Conservation (phyloP, 2,797 vertebrate genomes). For the Sebastes matsubarae region DNA sequence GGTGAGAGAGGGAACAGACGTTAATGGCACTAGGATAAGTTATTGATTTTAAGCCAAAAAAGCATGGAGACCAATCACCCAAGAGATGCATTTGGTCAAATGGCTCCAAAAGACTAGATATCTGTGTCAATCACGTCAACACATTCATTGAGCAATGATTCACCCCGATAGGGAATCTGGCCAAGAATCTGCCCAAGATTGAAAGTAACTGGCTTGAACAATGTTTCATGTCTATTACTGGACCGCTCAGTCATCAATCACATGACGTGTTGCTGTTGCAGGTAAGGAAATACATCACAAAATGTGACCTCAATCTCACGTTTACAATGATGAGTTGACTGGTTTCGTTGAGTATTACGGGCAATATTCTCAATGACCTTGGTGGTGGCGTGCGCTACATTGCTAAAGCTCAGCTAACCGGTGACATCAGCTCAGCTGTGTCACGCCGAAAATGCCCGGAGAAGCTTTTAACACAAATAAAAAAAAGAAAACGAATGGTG, state of each 20-base stretch:
- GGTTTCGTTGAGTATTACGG: conserved; percentile 39
- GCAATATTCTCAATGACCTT: conserved; percentile 69
- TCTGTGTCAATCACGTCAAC: conserved; percentile 63
- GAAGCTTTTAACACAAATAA: conserved; percentile 23
- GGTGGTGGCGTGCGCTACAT: conserved; percentile 29
- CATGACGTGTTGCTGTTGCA: conserved; percentile 31
- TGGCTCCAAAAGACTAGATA: conserved; percentile 39
- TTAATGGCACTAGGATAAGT: conserved; percentile 48
- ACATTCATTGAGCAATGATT: conserved; percentile 59
- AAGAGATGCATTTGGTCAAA: conserved; percentile 62
- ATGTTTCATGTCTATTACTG: conserved; percentile 63
- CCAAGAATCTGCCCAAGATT: conserved; percentile 66
- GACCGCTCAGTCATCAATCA: conserved; percentile 54
- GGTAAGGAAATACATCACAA: conserved; percentile 37
- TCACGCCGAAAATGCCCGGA: conserved; percentile 4
- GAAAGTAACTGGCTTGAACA: conserved; percentile 68
- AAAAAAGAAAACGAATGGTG: conserved; percentile 13
- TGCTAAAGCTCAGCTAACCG: conserved; percentile 42
- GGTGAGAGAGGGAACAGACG: conserved; percentile 11
- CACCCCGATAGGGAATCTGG: conserved; percentile 48
- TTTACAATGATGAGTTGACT: conserved; percentile 49
- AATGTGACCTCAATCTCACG: conserved; percentile 53
- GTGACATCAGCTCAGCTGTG: conserved; percentile 38
- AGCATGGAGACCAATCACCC: conserved; percentile 32
- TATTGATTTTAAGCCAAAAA: conserved; percentile 61